Percentiles rank a stretch among this genome's conserved stretches.
phyloP scores from a whole-genome alignment of 2,797 vertebrate genomes.

The Erithacus rubecula region DNA sequence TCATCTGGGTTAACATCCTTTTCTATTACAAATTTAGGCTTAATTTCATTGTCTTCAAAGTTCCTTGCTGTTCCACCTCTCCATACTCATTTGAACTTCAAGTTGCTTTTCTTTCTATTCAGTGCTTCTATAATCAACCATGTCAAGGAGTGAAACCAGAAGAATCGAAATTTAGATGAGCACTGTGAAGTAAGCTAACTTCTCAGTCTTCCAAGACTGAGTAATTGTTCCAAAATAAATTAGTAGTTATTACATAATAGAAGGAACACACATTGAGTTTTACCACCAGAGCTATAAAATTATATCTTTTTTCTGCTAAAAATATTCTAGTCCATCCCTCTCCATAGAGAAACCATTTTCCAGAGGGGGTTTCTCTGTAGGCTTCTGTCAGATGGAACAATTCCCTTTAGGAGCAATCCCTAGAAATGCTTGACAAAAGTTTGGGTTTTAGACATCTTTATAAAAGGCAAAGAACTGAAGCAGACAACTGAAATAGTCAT shows the following conservation, averaged over 20 bases:
- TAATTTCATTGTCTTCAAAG: conserved; percentile 64
- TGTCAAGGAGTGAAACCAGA: conserved; percentile 30
- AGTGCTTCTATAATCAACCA: not conserved
- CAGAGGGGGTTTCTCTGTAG: not conserved
- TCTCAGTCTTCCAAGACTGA: conserved; percentile 1
- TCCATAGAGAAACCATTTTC: not conserved
- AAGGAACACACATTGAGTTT: not conserved
- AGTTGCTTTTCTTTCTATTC: conserved; percentile 6
- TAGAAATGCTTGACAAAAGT: not conserved
- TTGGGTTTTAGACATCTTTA: not conserved
- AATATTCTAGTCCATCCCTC: not conserved
- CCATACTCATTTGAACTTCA: conserved; percentile 39
- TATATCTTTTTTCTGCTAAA: not conserved
- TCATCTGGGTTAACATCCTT: conserved; percentile 51
- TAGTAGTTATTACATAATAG: not conserved
- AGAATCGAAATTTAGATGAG: conserved; percentile 17
- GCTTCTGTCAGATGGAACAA: not conserved
- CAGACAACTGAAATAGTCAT: not conserved
- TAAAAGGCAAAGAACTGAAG: not conserved
- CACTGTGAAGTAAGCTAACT: not conserved
- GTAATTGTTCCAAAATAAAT: conserved; percentile 21
- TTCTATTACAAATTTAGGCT: conserved; percentile 61
- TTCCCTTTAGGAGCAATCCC: not conserved
- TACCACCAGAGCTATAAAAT: not conserved
- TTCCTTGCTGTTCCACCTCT: conserved; percentile 29